phyloP scores from a whole-genome alignment of 2,797 vertebrate genomes.

The Vultur gryphus region DNA sequence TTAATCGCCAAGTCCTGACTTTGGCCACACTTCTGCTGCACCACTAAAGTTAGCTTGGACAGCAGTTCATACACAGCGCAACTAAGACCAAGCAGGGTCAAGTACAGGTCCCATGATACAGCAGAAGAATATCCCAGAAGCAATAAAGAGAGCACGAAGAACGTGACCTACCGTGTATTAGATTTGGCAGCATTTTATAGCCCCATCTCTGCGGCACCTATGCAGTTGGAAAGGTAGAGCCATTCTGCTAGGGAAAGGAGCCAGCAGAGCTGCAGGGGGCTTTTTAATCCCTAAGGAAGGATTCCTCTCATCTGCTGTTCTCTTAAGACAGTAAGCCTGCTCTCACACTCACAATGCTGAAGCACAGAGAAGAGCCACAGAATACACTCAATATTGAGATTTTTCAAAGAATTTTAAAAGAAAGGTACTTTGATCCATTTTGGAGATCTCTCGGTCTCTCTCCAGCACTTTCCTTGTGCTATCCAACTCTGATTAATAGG shows the following conservation, averaged over 20 bases:
- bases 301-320: background rate
- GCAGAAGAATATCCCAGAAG: background rate
- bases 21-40: background rate
- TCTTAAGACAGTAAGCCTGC: background rate
- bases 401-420: background rate
- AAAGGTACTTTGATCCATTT: background rate
- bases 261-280: background rate
- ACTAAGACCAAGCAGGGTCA: background rate
- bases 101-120: background rate
- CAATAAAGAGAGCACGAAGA: background rate
- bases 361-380: background rate
- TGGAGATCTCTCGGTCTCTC: background rate
- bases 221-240: background rate
- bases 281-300: background rate
- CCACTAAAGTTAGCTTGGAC: background rate
- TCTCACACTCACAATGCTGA: background rate
- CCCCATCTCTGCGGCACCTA: background rate
- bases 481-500: background rate
- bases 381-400: background rate
- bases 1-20: background rate
- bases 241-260: background rate
- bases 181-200: background rate
- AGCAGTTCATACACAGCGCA: background rate
- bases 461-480: background rate
- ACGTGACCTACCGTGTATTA: fast-evolving